Conservation (phyloP, 1,140 invertebrate species). For the Ptiloglossa arizonensis region DNA sequence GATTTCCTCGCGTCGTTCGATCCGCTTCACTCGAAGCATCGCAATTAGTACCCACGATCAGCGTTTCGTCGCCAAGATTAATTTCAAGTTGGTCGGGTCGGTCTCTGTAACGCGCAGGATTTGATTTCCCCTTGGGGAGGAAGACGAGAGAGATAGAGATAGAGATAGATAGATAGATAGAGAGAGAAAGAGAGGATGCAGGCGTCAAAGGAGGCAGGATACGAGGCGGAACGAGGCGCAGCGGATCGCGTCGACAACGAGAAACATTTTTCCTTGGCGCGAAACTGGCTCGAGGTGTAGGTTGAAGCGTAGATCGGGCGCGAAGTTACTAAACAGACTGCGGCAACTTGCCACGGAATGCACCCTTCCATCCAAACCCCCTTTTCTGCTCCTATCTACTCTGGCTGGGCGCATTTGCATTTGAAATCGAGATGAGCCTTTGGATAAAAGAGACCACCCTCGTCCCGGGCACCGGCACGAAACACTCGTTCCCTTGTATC, state of each 20-base stretch:
- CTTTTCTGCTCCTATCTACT: constrained; percentile 47
- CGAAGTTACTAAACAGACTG: constrained; percentile 41
- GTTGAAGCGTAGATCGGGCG: constrained; percentile 38
- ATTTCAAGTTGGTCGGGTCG: background rate
- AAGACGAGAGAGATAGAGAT: background rate
- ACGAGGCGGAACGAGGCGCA: background rate
- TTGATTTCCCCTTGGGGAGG: background rate
- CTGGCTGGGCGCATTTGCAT: constrained; percentile 74
- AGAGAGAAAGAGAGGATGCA: no score
- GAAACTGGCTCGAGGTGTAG: no score
- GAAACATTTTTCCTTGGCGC: constrained; percentile 5
- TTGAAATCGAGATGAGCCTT: constrained; percentile 76
- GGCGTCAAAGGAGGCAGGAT: constrained; percentile 22
- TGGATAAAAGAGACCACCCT: constrained; percentile 62
- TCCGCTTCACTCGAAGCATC: no score
- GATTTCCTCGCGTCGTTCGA: no score
- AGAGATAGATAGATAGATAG: no score
- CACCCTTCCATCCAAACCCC: constrained; percentile 25
- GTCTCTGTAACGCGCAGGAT: background rate
- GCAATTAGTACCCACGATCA: no score
- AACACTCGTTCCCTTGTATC: constrained; percentile 49
- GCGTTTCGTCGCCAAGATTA: no score
- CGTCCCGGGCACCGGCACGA: constrained; percentile 11
- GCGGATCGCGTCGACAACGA: constrained; percentile 1
- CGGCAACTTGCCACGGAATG: constrained; percentile 18